A percentile compares a stretch with the other conserved stretches of the same genome.
phyloP scores from a whole-genome alignment of 2,797 vertebrate genomes.

The Esox masquinongy region DNA sequence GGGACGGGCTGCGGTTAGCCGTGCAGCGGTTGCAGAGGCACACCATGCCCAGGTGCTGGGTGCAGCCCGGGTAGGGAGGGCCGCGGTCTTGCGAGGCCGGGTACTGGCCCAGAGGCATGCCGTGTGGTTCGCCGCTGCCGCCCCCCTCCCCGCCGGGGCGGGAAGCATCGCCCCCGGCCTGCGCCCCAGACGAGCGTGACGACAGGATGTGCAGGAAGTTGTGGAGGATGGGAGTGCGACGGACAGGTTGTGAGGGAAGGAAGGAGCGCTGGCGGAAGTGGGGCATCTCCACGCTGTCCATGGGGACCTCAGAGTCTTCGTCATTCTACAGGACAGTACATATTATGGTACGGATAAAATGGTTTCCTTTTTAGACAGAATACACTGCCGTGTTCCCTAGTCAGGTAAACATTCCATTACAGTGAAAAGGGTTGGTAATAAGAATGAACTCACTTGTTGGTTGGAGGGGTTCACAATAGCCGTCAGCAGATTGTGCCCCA shows the following conservation, averaged over 20 bases:
- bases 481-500: slow-evolving; percentile 97
- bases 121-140: slow-evolving; percentile 76
- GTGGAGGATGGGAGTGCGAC: slow-evolving; percentile 96
- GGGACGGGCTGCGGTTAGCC: slow-evolving; percentile 76
- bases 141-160: slow-evolving; percentile 60
- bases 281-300: slow-evolving; percentile 95
- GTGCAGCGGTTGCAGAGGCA: slow-evolving; percentile 95
- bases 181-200: slow-evolving; percentile 89
- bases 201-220: slow-evolving; percentile 99
- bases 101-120: slow-evolving; percentile 86
- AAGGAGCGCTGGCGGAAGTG: slow-evolving; percentile 96
- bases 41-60: slow-evolving; percentile 93
- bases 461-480: slow-evolving; percentile 98
- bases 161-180: slow-evolving; percentile 76
- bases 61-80: slow-evolving; percentile 87
- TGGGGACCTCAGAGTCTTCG: slow-evolving; percentile 95
- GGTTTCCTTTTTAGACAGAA: not conserved
- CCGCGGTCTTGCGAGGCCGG: slow-evolving; percentile 79
- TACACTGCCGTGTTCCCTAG: too few species aligned
- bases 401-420: too few species aligned
- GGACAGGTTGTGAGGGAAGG: slow-evolving; percentile 93
- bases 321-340: slow-evolving; percentile 78
- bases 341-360: not conserved
- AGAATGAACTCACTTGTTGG: slow-evolving; percentile 85
- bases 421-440: not conserved